Percentiles rank a stretch among this genome's conserved stretches.
These are phyloP conservation scores for Tetramorium simillimum DNA, from an alignment of 1,140 invertebrate species.

Conservation along the genomic window DNA sequence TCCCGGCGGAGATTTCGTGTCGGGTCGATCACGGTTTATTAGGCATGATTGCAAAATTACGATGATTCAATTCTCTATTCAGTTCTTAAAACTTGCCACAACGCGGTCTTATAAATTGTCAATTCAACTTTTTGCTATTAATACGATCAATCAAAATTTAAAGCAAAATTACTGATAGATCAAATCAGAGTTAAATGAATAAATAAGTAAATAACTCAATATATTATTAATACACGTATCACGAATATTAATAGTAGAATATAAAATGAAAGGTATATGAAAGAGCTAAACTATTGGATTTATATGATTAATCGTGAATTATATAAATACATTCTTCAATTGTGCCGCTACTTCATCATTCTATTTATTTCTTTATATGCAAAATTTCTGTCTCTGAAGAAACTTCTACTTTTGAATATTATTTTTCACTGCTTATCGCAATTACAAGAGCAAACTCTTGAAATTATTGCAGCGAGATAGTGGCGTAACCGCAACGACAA, in stretches of 20 bases:
- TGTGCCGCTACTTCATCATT: neutral
- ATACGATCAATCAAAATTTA: neutral
- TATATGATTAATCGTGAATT: neutral
- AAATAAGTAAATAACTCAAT: neutral
- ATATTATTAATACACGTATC: neutral
- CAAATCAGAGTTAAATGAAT: neutral
- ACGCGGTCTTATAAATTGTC: too few relatives aligned
- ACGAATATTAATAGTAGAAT: neutral
- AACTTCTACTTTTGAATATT: neutral
- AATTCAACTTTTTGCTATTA: neutral
- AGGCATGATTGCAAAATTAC: constrained; percentile 53
- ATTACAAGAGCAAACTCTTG: neutral
- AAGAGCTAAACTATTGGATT: too few relatives aligned
- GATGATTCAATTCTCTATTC: constrained; percentile 51
- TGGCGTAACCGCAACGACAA: neutral
- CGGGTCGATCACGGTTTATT: constrained; percentile 48
- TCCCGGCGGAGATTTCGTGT: constrained; percentile 65
- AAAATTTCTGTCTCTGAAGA: neutral
- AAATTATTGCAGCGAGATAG: neutral
- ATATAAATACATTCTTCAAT: neutral
- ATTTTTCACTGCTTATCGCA: neutral
- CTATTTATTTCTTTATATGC: neutral
- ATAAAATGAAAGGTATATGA: neutral
- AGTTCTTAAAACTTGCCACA: constrained; percentile 48
- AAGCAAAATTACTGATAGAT: neutral